A percentile compares a stretch with the other conserved stretches of the same genome.
Conservation (phyloP, 2,113 vertebrate genomes). For the Rhynchomys soricoides region DNA sequence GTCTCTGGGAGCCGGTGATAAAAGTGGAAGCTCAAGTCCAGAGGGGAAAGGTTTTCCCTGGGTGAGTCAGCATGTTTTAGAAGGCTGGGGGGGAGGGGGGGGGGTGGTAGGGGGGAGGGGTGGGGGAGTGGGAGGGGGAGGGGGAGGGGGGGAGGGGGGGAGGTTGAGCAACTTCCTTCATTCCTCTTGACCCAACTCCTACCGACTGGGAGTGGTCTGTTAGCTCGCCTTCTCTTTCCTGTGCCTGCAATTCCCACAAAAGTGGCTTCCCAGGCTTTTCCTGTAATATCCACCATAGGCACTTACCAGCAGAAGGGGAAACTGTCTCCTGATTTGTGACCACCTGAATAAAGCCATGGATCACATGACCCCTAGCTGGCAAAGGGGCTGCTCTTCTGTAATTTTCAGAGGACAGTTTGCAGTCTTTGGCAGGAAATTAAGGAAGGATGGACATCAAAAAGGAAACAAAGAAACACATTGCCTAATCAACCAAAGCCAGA, state of each 20-base stretch:
- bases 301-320: not conserved
- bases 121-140: too few relatives aligned
- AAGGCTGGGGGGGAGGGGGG: not conserved
- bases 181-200: not conserved
- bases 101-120: too few relatives aligned
- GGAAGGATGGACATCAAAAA: not conserved
- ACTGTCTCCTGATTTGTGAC: not conserved
- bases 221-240: not conserved
- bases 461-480: not conserved
- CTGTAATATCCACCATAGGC: not conserved
- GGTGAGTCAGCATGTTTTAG: not conserved
- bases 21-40: not conserved
- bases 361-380: not conserved
- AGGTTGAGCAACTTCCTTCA: too few relatives aligned
- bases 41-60: not conserved
- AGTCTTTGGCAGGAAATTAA: not conserved
- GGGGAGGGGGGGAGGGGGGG: too few relatives aligned
- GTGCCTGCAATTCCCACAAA: not conserved
- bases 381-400: not conserved
- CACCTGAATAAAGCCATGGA: not conserved
- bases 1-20: not conserved
- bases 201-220: accelerated
- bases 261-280: not conserved
- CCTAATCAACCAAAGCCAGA: not conserved
- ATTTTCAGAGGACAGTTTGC: not conserved